Evolutionary conservation across 2,888 invertebrate genomes (phyloP), one percentile per base, ranked within the genome.

Genomic region (Ramazzottius varieornatus): DNA sequence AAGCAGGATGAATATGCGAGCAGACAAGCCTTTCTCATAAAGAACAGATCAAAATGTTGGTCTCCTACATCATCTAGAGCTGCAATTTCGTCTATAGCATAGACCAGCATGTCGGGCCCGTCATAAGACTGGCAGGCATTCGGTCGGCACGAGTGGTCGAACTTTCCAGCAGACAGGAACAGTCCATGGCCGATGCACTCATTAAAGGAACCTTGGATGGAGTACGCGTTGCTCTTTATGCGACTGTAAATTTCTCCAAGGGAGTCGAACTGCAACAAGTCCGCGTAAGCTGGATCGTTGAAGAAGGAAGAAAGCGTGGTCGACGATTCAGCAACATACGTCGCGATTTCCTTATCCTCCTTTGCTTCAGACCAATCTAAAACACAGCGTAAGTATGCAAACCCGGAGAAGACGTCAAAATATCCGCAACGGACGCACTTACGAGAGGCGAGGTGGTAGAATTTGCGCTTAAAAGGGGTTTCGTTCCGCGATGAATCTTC

Each of bases 151-250:
- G 54, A 54, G 29, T 54, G 54, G 29, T 54, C 54, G 54, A 54
- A 54, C 29, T 54, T 54, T 8, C 16, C 54, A 8, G 54, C 54
- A 29, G 54, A 54, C 54, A 54, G 29, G 29, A 54, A 54, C 13
- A 54, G 16, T 29, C 54, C 54, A 54, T 54, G 54, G 20, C 54
- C 54, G 20, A 54, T 4, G 4, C 16, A 24, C 29, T 54, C 54
- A 54, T 54, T 54, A 4, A 29, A 16, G 20, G 54, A 24, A 4
- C 54, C 54, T 24, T 54, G 54, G 8, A 54, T 54, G 54, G 54
- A 8, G 29, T 54, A 54, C n/a, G 54, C 54, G 29, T 54, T 54
- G 54, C 54, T 54, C 54, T 54, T 54, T 24, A 54, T 54, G 20
- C 54, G 54, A 29, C 54, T 54, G 54, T 54, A 54, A 29, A 54